Evolutionary conservation across 1,140 invertebrate genomes (phyloP).

Genomic region (Oncopeltus fasciatus): DNA sequence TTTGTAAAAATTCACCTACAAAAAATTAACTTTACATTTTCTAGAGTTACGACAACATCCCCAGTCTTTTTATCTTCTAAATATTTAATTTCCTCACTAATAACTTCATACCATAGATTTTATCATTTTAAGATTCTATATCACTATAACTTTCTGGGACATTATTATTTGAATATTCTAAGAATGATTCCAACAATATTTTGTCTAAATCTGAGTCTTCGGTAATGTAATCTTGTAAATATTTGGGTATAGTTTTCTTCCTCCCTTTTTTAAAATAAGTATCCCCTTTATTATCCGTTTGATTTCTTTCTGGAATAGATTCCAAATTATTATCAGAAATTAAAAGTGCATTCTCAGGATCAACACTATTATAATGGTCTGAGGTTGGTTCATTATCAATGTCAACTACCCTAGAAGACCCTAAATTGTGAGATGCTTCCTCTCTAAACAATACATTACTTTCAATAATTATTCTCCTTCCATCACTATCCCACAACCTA

Average conservation of each 20-base stretch:
- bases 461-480: not conserved
- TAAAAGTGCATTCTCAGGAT: not conserved
- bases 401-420: not conserved
- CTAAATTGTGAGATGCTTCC: not conserved
- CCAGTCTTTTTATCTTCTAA: not conserved
- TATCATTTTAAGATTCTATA: not conserved
- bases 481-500: too few species aligned
- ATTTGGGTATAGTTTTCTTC: not conserved
- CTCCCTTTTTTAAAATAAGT: not conserved
- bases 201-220: not conserved
- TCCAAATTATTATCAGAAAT: not conserved
- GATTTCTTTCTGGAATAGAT: not conserved
- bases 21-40: too few species aligned
- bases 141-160: not conserved
- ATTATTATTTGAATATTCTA: not conserved
- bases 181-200: not conserved
- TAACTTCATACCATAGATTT: not conserved
- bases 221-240: not conserved
- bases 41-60: too few species aligned
- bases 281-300: not conserved
- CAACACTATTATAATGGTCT: not conserved
- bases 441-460: not conserved
- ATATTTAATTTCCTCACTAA: not conserved
- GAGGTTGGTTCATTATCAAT: not conserved
- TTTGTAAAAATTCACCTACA: not conserved